phyloP scores from a whole-genome alignment of 2,113 vertebrate genomes.

The Potamarius usumacintae region DNA sequence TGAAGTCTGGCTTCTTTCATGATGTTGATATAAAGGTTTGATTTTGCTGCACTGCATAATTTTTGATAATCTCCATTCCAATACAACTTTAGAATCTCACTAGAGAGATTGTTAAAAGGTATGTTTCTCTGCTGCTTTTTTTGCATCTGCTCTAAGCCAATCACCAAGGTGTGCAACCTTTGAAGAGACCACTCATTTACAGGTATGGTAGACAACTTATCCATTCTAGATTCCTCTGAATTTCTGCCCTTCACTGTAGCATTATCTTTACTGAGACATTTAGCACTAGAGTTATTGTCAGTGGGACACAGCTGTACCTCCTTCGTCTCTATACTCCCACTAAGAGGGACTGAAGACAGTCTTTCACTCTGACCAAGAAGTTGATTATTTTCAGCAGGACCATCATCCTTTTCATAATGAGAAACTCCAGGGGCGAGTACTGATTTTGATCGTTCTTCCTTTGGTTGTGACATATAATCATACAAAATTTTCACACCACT shows the following conservation, averaged over 20 bases:
- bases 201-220: constrained; percentile 2
- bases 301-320: background rate
- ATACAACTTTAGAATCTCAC: constrained; percentile 14
- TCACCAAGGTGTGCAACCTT: constrained; percentile 5
- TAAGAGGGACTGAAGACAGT: background rate
- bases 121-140: background rate
- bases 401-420: background rate
- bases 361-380: background rate
- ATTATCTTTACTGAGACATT: background rate
- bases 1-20: background rate
- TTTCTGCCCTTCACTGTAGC: background rate
- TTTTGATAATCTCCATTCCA: constrained; percentile 30
- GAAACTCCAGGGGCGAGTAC: background rate
- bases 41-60: background rate
- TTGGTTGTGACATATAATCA: background rate
- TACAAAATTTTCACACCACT: background rate
- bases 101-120: accelerated
- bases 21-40: background rate
- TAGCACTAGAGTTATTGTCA: background rate
- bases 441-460: background rate
- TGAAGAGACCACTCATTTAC: constrained; percentile 45
- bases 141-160: background rate
- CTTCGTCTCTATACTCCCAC: background rate
- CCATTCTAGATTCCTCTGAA: background rate
- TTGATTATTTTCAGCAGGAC: background rate